Base-by-base conservation (phyloP, 1,140 invertebrate genomes). In the Drosophila equinoxialis region DNA sequence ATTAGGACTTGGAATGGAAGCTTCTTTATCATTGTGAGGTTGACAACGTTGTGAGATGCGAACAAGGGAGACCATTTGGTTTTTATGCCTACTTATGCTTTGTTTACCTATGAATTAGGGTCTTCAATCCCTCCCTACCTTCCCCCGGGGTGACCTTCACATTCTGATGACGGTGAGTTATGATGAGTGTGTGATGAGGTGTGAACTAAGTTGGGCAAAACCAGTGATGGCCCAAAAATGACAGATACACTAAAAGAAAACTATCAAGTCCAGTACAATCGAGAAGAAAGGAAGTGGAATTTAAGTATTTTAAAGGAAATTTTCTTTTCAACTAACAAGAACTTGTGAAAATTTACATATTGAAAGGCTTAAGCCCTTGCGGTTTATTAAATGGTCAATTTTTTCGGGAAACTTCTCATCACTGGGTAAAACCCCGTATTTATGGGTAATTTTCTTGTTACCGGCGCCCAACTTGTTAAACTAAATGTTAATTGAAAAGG, bases 401-500 rank as follows among this genome's bases (percentile, higher is more conserved):
- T 39, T 39, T 39, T 11, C 6, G 7, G 35, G 35, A 39, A 13
- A 23, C 8, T 51, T 51, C 45, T 51, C 17, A 23, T 51, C 17
- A 51, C 45, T 51, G 45, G 17, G 45, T 51, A 51, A 51, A 51
- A 23, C 45, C 45, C 45, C 45, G 20, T 6, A 1, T 14, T 20
- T 14, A 17, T 17, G 42, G 68, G 63, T 58, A 63, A 77, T 77
- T 80, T 65, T 58, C 41, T 55, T 42, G 11, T n/a, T 42, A 4
- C 23, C 33, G 76, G 72, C 68, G 61, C 39, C 55, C 48, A 14
- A 51, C 8, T 20, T n/a, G 30, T 51, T 23, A 20, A 51, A 8
- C 17, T 23, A 69, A 72, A 37, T 67, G 82, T 82, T 35, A 87
- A 87, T 87, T 87, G 70, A 8, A 66, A 70, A 13, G 4, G 68